Conservation (phyloP, 2,888 invertebrate species). For the Sericinus montela region DNA sequence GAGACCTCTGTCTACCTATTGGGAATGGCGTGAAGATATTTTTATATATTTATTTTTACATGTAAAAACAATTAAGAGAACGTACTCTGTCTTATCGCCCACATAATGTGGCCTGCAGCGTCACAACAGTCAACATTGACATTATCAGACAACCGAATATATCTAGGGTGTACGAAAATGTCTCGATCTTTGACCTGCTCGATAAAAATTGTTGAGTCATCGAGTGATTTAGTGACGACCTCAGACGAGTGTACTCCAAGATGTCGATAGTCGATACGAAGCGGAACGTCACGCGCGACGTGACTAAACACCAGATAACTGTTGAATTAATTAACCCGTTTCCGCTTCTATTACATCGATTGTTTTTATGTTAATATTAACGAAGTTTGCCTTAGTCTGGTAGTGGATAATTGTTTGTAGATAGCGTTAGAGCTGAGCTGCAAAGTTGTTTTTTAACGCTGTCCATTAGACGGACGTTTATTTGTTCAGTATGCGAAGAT, state of each 20-base stretch:
- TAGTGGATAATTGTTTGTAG: background rate
- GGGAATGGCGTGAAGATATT: too few relatives aligned
- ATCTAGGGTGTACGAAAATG: conserved; percentile 4
- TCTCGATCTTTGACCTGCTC: conserved; percentile 9
- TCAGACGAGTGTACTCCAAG: background rate
- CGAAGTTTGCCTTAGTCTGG: background rate
- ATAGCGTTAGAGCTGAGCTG: too few relatives aligned
- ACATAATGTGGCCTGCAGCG: background rate
- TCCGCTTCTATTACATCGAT: background rate
- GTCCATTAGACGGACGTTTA: too few relatives aligned
- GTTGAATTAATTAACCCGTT: conserved; percentile 1
- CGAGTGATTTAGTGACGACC: conserved; percentile 1
- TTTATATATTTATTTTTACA: too few relatives aligned
- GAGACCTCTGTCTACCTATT: too few relatives aligned
- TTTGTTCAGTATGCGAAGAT: too few relatives aligned
- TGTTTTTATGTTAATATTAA: background rate
- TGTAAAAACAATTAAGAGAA: too few relatives aligned
- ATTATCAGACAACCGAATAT: background rate
- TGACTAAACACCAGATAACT: background rate
- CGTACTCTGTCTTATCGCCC: background rate
- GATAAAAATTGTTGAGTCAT: background rate
- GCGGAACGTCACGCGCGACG: background rate
- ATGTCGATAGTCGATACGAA: background rate
- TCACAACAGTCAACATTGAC: background rate
- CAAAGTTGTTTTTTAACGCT: too few relatives aligned